A percentile compares a stretch with the other conserved stretches of the same genome.
These are phyloP conservation scores for Falco cherrug DNA, from an alignment of 2,797 vertebrate species.

Conservation along the genomic window DNA sequence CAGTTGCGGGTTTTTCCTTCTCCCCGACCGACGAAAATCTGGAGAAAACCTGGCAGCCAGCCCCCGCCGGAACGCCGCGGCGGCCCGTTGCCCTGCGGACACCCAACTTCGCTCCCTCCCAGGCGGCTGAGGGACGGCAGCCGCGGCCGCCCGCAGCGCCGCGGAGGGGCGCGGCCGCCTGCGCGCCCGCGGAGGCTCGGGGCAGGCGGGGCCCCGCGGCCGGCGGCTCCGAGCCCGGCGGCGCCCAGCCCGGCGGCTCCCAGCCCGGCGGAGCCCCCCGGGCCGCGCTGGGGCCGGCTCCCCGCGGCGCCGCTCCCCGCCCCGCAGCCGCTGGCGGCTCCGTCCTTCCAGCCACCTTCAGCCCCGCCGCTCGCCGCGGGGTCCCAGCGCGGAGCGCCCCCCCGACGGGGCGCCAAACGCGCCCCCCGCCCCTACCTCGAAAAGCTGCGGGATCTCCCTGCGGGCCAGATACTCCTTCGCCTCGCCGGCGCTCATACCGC, in stretches of 20 bases:
- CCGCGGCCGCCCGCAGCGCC: background rate
- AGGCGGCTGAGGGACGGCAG: background rate
- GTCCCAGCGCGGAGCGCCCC: background rate
- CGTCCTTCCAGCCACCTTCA: constrained; percentile 43
- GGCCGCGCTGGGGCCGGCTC: background rate
- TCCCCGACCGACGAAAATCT: background rate
- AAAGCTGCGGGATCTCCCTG: constrained; percentile 95
- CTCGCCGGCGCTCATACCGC: constrained; percentile 90
- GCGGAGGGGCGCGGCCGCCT: background rate
- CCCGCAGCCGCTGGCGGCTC: background rate
- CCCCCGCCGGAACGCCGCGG: background rate
- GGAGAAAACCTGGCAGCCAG: background rate
- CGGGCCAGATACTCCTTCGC: constrained; percentile 95
- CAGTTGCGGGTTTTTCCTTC: background rate
- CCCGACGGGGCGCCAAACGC: background rate
- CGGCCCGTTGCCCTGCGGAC: background rate
- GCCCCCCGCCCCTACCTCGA: constrained; percentile 85
- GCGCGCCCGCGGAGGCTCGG: background rate
- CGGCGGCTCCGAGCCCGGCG: background rate
- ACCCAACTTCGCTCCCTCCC: background rate
- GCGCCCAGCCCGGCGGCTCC: background rate
- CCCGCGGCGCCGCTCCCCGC: background rate
- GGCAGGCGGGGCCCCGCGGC: background rate
- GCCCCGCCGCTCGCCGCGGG: background rate
- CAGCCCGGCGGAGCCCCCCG: background rate